These are phyloP conservation scores for Serrognathus titanus DNA, from an alignment of 2,888 invertebrate species.

Conservation along the genomic window DNA sequence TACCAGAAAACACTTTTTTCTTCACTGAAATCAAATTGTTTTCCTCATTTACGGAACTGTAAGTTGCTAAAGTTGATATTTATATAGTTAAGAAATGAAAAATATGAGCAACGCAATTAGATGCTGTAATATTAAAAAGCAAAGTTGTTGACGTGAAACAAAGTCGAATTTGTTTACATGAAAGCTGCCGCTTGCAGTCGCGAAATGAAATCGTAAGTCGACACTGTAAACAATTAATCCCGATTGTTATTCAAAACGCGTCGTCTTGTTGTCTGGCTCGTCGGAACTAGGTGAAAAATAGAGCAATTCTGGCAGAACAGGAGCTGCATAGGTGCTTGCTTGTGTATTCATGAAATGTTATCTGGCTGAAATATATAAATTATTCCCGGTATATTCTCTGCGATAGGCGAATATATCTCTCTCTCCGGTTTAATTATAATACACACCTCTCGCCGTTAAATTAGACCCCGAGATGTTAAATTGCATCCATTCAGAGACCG, in stretches of 20 bases:
- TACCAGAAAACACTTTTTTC: too few species aligned
- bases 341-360: constrained; percentile 21
- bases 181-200: too few species aligned
- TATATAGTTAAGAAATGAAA: too few species aligned
- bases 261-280: constrained; percentile 5
- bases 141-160: too few species aligned
- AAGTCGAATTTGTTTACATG: too few species aligned
- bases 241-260: constrained; percentile 18
- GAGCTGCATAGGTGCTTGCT: constrained; percentile 13
- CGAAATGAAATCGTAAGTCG: not conserved
- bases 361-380: constrained; percentile 20
- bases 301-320: constrained; percentile 18
- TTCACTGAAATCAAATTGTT: too few species aligned
- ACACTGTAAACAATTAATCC: constrained; percentile 18
- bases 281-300: constrained; percentile 17
- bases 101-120: too few species aligned
- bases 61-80: too few species aligned
- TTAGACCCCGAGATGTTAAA: constrained; percentile 22
- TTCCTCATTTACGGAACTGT: too few species aligned
- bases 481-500: constrained; percentile 23
- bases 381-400: constrained; percentile 17
- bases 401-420: constrained; percentile 13
- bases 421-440: constrained; percentile 20
- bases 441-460: constrained; percentile 20
- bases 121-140: too few species aligned